A percentile compares a stretch with the other conserved stretches of the same genome.
Evolutionary conservation across 2,888 invertebrate genomes (phyloP).

Genomic region (Ichneumon xanthorius): DNA sequence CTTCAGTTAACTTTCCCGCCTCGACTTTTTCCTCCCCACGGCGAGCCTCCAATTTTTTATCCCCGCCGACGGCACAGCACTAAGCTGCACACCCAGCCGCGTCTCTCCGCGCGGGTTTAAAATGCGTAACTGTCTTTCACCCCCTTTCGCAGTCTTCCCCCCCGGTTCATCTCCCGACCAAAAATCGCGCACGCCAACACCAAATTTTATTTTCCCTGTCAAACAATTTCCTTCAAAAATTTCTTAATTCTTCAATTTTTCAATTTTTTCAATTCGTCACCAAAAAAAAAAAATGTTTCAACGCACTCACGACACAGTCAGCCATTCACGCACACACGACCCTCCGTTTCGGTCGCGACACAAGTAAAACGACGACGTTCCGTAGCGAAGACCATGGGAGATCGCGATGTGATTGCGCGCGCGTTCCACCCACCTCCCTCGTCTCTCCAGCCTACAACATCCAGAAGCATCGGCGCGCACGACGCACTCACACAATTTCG

Average conservation of each 20-base stretch:
- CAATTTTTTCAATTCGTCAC: no score
- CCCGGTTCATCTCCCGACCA: background rate
- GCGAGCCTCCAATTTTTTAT: background rate
- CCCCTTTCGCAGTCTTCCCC: background rate
- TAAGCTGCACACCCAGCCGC: conserved; percentile 14
- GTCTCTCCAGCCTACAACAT: conserved; percentile 2
- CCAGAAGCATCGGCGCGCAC: conserved; percentile 25
- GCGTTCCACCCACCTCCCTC: conserved; percentile 37
- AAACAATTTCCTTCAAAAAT: background rate
- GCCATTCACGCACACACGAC: conserved; percentile 7
- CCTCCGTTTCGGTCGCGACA: conserved; percentile 18
- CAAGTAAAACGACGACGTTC: conserved; percentile 25
- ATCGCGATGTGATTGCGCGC: conserved; percentile 59
- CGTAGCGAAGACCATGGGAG: conserved; percentile 39
- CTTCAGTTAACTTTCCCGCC: no score
- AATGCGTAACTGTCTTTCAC: conserved; percentile 36
- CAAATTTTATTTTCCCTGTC: background rate
- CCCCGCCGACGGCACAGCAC: background rate
- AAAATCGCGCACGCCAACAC: background rate
- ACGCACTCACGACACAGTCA: background rate
- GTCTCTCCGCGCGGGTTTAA: conserved; percentile 12
- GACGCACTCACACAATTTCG: conserved; percentile 19
- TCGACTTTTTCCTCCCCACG: no score
- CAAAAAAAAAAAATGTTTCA: conserved; percentile 8
- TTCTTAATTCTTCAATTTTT: background rate